Percentiles rank a stretch among this genome's conserved stretches.
Conservation (phyloP, 2,888 invertebrate species). For the Didymodactylos carnosus region DNA sequence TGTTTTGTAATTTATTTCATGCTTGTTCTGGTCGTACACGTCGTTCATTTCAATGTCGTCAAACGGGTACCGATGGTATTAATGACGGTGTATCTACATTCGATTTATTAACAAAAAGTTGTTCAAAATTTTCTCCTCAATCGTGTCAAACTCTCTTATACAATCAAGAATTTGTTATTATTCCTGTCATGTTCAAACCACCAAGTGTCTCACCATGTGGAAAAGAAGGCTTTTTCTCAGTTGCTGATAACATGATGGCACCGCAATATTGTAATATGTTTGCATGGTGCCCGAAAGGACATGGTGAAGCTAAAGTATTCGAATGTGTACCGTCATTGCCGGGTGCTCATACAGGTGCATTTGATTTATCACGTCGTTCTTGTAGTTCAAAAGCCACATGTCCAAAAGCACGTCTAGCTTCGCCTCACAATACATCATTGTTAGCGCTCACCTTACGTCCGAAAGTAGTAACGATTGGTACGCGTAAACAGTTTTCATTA, state of each 20-base stretch:
- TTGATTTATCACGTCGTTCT: background rate
- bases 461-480: background rate
- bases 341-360: background rate
- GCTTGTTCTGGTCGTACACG: background rate
- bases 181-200: background rate
- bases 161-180: background rate
- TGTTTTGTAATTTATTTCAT: constrained; percentile 14
- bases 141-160: background rate
- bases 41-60: constrained; percentile 6
- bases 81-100: background rate
- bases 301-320: background rate
- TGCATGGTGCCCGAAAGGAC: constrained; percentile 3
- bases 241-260: background rate
- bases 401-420: background rate
- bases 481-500: background rate
- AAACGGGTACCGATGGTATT: background rate
- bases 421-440: background rate
- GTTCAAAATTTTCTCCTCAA: background rate
- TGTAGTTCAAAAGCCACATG: background rate
- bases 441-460: background rate
- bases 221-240: background rate
- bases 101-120: background rate
- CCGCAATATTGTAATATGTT: constrained; percentile 12
- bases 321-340: background rate
- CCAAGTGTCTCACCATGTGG: background rate